phyloP scores from a whole-genome alignment of 2,888 invertebrate species.

The Helicoverpa assulta region DNA sequence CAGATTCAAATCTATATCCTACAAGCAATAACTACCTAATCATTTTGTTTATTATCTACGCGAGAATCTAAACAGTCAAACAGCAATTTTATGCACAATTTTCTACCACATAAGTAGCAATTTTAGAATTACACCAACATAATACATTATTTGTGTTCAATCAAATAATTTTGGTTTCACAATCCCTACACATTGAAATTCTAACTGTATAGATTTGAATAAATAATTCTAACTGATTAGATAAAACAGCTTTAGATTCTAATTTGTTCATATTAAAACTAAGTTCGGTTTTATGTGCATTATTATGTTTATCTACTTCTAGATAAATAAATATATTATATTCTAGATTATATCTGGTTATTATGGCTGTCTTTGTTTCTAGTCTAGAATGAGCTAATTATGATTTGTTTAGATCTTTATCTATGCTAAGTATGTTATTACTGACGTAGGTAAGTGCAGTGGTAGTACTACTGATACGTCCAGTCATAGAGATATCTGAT shows the following conservation, averaged over 20 bases:
- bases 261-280: slow-evolving; percentile 54
- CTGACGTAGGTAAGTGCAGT: no score
- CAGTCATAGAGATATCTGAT: no score
- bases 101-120: slow-evolving; percentile 8
- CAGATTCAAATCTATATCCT: slow-evolving; percentile 12
- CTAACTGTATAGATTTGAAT: slow-evolving; percentile 48
- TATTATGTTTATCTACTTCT: slow-evolving; percentile 28
- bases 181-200: slow-evolving; percentile 39
- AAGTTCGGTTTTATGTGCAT: slow-evolving; percentile 14
- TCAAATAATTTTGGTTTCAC: slow-evolving; percentile 27
- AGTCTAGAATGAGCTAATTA: slow-evolving; percentile 5
- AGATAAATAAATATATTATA: no score
- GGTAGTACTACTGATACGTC: no score
- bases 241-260: slow-evolving; percentile 31
- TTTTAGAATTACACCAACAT: slow-evolving; percentile 28
- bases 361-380: slow-evolving; percentile 4
- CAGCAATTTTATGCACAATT: slow-evolving; percentile 31
- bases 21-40: slow-evolving; percentile 12
- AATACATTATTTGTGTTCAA: slow-evolving; percentile 16
- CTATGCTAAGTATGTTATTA: neutral
- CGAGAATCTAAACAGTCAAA: slow-evolving; percentile 30
- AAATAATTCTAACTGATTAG: slow-evolving; percentile 48
- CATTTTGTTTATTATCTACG: slow-evolving; percentile 25
- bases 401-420: slow-evolving; percentile 22
- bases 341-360: slow-evolving; percentile 32